Evolutionary conservation across 2,113 vertebrate genomes (phyloP), one percentile per base, ranked within the genome.

Genomic region (Machaerirhynchus nigripectus): DNA sequence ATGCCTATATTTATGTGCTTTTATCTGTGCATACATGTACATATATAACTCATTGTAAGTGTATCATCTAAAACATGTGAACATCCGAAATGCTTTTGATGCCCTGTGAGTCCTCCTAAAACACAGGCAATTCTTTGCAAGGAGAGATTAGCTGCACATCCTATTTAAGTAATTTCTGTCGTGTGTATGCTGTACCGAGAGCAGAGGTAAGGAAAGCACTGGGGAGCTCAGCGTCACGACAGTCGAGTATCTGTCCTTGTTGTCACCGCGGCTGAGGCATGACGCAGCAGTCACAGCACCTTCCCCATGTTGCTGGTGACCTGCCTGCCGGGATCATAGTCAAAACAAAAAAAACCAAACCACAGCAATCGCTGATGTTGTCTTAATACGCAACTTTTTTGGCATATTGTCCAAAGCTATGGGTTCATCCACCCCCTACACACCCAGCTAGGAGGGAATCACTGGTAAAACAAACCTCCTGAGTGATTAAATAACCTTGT

Each of bases 221-320:
- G 2, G 9, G 30, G n/a, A 74, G 23, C 71, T 64, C 3, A 1
- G 18, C 0, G 0, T 71, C 67, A 50, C 0, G 6, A 19, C 53
- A 28, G 33, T 37, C 0, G 5, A 40, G 5, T 47, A 15, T 69
- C 44, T 83, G 55, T 56, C 71, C 83, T 69, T 1, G 1, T n/a
- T 9, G 2, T 65, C 71, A 37, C 76, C 2, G 0, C 42, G 16
- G 61, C 78, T 61, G 59, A 26, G 26, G 31, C 0, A 1, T 89
- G 81, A 87, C 2, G 4, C 87, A 83, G 87, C 56, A 64, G 64
- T 44, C 37, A 40, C 65, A 67, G 64, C 87, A 37, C 86, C 70
- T 61, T 85, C 53, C 17, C 33, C 24, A 4, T 0, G 0, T 73
- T 73, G 55, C 64, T 73, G 68, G 13, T 39, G 69, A 64, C 15